Evolutionary conservation across 2,888 invertebrate species (phyloP).

Genomic region (Anaspis maculata): DNA sequence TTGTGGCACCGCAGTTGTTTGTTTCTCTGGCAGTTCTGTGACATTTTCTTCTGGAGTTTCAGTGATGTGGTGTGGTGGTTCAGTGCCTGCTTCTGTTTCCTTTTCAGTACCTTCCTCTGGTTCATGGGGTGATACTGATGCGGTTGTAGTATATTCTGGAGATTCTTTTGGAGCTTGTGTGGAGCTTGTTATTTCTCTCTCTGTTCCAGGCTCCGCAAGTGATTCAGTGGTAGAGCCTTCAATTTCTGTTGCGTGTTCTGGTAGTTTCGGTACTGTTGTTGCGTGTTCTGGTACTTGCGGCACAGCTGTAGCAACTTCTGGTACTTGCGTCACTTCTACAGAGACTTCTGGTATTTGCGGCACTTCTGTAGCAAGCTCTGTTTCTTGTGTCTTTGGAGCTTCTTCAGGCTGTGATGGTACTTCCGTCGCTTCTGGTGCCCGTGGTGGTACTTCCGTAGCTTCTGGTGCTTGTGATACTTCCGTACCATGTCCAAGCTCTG

Average conservation of each 20-base stretch:
- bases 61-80: constrained; percentile 4
- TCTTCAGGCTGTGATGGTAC: constrained; percentile 5
- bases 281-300: constrained; percentile 5
- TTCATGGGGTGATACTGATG: no score
- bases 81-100: constrained; percentile 8
- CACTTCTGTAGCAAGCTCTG: background rate
- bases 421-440: constrained; percentile 5
- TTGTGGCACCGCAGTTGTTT: constrained; percentile 7
- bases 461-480: constrained; percentile 13
- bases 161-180: no score
- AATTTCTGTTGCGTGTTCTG: constrained; percentile 1
- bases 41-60: constrained; percentile 1
- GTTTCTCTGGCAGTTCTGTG: constrained; percentile 1
- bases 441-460: constrained; percentile 7
- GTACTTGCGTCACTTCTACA: no score
- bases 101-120: no score
- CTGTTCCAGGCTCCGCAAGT: constrained; percentile 7
- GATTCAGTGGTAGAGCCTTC: background rate
- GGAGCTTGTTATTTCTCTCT: no score
- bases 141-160: no score
- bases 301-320: no score
- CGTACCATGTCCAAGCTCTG: constrained; percentile 5
- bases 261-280: constrained; percentile 12
- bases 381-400: constrained; percentile 4
- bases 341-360: background rate